phyloP scores from a whole-genome alignment of 2,888 invertebrate genomes.

The Nebria brevicollis region DNA sequence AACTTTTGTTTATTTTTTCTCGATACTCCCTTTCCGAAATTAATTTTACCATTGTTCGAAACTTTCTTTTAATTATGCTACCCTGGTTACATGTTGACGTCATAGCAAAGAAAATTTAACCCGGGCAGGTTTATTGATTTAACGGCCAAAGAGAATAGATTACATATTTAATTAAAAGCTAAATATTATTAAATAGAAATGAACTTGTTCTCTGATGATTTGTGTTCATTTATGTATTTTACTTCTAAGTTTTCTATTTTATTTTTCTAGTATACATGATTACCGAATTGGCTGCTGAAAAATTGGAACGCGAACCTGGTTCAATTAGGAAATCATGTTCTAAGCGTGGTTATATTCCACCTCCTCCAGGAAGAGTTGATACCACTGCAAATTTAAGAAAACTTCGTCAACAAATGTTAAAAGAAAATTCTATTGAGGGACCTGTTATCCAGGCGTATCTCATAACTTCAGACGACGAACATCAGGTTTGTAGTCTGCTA shows the following conservation, averaged over 20 bases:
- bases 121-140: neutral
- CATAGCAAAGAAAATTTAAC: conserved; percentile 28
- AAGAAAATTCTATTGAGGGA: conserved; percentile 62
- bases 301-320: conserved; percentile 51
- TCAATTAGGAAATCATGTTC: conserved; percentile 59
- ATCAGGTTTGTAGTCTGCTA: conserved; percentile 68
- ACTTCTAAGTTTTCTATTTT: conserved; percentile 5
- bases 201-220: neutral
- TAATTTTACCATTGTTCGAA: neutral
- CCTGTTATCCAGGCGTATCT: conserved; percentile 76
- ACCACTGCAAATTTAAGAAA: conserved; percentile 59
- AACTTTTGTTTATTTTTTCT: neutral
- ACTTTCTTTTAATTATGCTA: neutral
- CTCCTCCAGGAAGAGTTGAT: conserved; percentile 63
- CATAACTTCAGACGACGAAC: conserved; percentile 82
- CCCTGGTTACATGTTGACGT: conserved; percentile 37
- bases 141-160: neutral
- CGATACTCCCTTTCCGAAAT: neutral
- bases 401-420: conserved; percentile 65
- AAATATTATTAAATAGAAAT: neutral
- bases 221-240: neutral
- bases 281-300: conserved; percentile 10
- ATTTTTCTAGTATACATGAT: conserved; percentile 25
- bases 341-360: conserved; percentile 55
- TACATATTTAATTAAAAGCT: neutral